A percentile compares a stretch with the other conserved stretches of the same genome.
Conservation (phyloP, 2,113 vertebrate species). For the Grammomys surdaster region DNA sequence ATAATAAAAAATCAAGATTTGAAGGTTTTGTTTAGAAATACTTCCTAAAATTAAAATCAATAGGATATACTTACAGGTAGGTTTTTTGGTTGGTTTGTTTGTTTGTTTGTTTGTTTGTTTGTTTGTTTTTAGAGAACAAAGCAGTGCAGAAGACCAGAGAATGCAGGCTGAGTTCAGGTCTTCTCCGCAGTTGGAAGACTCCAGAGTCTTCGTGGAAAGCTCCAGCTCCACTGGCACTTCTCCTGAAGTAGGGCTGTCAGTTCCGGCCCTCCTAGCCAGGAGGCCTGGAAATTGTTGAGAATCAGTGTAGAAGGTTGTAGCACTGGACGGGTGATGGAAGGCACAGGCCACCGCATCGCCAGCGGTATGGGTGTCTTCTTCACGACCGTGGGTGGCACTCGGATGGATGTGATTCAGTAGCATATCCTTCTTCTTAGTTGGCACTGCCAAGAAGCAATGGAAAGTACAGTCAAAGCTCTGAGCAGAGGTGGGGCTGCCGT, state of each 20-base stretch:
- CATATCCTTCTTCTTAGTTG: rapidly evolving
- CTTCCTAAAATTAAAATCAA: constrained; percentile 37
- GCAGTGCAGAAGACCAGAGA: background rate
- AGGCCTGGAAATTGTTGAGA: background rate
- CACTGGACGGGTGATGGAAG: no score
- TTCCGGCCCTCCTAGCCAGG: background rate
- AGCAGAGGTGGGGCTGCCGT: background rate
- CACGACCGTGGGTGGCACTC: rapidly evolving
- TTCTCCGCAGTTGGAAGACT: background rate
- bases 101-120: background rate
- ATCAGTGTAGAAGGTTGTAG: background rate
- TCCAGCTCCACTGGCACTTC: rapidly evolving
- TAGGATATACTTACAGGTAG: background rate
- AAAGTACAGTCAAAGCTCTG: no score
- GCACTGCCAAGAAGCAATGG: background rate
- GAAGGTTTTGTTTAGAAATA: constrained; percentile 33
- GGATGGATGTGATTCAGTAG: rapidly evolving
- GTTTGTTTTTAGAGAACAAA: constrained; percentile 33
- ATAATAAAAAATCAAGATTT: background rate
- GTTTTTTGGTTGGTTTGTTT: background rate
- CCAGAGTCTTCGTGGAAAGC: background rate
- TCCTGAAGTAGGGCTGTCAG: background rate
- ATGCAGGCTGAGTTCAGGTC: background rate
- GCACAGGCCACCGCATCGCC: background rate
- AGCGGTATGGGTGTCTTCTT: background rate